Evolutionary conservation across 2,888 invertebrate genomes (phyloP), one percentile per base, ranked within the genome.

Genomic region (Lithosia quadra): DNA sequence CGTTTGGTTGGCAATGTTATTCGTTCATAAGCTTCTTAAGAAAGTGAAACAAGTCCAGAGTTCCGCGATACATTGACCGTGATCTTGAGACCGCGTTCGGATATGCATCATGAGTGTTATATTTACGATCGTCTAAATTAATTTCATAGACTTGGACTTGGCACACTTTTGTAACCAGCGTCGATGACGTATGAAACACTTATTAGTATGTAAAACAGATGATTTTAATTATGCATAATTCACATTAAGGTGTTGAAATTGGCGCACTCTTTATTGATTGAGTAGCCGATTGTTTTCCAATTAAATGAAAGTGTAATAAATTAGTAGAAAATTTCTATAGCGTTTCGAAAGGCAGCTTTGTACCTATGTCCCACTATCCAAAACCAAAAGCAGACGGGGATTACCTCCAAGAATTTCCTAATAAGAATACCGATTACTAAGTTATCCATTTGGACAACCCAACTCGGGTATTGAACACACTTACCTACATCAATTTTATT

Each of bases 51-150:
- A 39, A 43, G 43, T 43, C 43, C 43, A 43, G 7, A 43, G 43
- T 43, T 43, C 43, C 43, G 49, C n/a, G n/a, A n/a, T 49, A 49
- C 49, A 1, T 4, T 49, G 49, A 49, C 75, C 78, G 55, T 78
- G 81, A 80, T 68, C 75, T 73, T 78, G 68, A 39, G 67, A 63
- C 61, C 18, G 61, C 33, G 53, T 70, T 56, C 67, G 62, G 65
- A 65, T 10, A 53, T 71, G 67, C 57, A 65, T 39, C 57, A 58
- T 49, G 77, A 78, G 5, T 9, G 56, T 36, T 72, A 75, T 78
- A 56, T 73, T 73, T 68, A 65, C 63, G 55, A 65, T 55, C 56
- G 24, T 57, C 61, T 62, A 39, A 68, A 67, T 65, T 34, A 65
- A 63, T n/a, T 28, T 49, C 18, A 24, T 34, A 5, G 57, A 56